These are phyloP conservation scores for Sebastes kiyomatsui DNA, from an alignment of 2,797 vertebrate species.

Conservation along the genomic window DNA sequence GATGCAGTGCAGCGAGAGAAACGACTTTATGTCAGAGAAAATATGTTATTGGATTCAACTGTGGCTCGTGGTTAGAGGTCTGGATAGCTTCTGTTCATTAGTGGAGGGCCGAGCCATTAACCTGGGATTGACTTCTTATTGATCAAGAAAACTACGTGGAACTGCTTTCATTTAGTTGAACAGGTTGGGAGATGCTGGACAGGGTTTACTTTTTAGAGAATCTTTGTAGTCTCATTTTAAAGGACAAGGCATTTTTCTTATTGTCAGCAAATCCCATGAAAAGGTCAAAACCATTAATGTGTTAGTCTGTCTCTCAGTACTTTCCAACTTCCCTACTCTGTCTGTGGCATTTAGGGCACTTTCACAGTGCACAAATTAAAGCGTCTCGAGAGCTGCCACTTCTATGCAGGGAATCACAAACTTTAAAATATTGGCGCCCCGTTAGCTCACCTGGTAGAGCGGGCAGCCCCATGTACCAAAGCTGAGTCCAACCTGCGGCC, in stretches of 20 bases:
- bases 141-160: conserved; percentile 71
- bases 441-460: too few relatives aligned
- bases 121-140: conserved; percentile 79
- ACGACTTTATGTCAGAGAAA: conserved; percentile 80
- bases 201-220: conserved; percentile 29
- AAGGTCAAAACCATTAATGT: not conserved
- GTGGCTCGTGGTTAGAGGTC: conserved; percentile 62
- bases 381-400: too few relatives aligned
- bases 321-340: not conserved
- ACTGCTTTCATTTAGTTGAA: conserved; percentile 62
- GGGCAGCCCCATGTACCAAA: too few relatives aligned
- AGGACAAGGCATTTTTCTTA: not conserved
- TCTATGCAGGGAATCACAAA: too few relatives aligned
- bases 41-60: conserved; percentile 76
- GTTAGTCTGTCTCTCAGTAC: not conserved
- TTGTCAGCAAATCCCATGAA: not conserved
- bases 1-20: conserved; percentile 43
- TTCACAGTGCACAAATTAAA: not conserved
- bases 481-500: too few relatives aligned
- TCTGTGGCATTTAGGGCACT: not conserved
- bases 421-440: too few relatives aligned
- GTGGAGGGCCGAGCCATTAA: conserved; percentile 74
- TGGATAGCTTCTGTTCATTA: conserved; percentile 69
- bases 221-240: not conserved
- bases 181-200: conserved; percentile 32